These are phyloP conservation scores for Lepisosteus oculatus DNA, from an alignment of 2,113 vertebrate species.

Conservation along the genomic window DNA sequence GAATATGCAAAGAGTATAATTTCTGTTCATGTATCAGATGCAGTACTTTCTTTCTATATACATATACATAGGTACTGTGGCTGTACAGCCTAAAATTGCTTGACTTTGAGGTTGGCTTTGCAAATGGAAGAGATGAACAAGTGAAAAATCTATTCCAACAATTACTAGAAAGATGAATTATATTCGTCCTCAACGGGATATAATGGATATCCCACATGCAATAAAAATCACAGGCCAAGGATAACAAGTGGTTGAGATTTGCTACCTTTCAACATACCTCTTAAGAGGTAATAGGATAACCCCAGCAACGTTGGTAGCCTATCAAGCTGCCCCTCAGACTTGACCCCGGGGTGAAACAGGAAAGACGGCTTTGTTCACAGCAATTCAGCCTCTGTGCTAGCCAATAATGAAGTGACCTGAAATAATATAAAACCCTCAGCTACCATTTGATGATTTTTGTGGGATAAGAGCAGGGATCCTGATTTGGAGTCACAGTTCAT, in stretches of 20 bases:
- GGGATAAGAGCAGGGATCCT: constrained; percentile 98
- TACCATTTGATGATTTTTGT: constrained; percentile 96
- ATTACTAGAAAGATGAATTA: constrained; percentile 82
- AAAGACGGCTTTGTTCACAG: constrained; percentile 89
- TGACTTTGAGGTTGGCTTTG: not conserved
- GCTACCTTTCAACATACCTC: constrained; percentile 96
- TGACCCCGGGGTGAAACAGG: constrained; percentile 94
- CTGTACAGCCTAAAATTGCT: not conserved
- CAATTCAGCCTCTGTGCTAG: constrained; percentile 87
- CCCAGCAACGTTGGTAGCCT: constrained; percentile 91
- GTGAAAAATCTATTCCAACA: constrained; percentile 65
- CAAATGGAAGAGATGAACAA: constrained; percentile 53
- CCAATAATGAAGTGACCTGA: constrained; percentile 99
- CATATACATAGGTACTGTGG: no score
- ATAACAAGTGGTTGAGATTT: constrained; percentile 87
- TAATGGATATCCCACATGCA: constrained; percentile 82
- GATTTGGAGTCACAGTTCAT: constrained; percentile 99
- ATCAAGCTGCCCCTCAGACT: constrained; percentile 97
- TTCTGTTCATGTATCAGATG: no score
- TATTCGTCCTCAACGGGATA: constrained; percentile 82
- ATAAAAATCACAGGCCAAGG: constrained; percentile 72
- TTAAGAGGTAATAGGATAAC: constrained; percentile 99
- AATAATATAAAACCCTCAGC: constrained; percentile 99
- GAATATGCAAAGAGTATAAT: no score
- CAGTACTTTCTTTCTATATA: no score